Evolutionary conservation across 2,113 vertebrate genomes (phyloP).

Genomic region (Clarias batrachus): DNA sequence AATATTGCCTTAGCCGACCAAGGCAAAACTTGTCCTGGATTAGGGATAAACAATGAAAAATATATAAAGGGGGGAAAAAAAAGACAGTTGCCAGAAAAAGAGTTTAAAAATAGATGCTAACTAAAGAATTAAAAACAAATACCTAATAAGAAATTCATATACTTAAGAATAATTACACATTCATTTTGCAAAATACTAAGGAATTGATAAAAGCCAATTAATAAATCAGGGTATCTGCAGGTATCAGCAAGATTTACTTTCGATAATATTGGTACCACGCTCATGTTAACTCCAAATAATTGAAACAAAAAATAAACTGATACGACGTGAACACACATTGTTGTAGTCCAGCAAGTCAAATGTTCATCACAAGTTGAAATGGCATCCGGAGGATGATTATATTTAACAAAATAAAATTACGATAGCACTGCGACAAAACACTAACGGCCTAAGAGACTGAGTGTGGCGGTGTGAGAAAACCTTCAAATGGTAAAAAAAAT

Average conservation of each 20-base stretch:
- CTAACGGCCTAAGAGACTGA: neutral
- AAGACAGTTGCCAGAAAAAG: conserved; percentile 58
- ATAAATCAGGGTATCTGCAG: conserved; percentile 29
- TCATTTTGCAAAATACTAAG: neutral
- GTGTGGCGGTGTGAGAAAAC: neutral
- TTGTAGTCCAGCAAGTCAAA: neutral
- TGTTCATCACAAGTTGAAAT: neutral
- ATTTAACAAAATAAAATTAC: neutral
- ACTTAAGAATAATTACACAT: neutral
- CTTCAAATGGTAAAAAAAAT: neutral
- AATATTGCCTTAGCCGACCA: conserved; percentile 52
- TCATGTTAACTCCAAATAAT: neutral
- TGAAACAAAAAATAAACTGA: neutral
- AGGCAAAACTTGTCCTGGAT: conserved; percentile 55
- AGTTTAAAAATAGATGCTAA: conserved; percentile 30
- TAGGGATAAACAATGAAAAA: conserved; percentile 29
- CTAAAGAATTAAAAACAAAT: conserved; percentile 8
- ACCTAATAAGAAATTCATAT: neutral
- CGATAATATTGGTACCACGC: neutral
- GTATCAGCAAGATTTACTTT: neutral
- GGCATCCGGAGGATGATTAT: too few relatives aligned
- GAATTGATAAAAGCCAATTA: neutral
- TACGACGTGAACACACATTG: too few relatives aligned
- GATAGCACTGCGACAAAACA: neutral
- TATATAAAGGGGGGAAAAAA: conserved; percentile 24